These are phyloP conservation scores for Paedocypris sp. DNA, from an alignment of 2,113 vertebrate genomes.

Conservation along the genomic window DNA sequence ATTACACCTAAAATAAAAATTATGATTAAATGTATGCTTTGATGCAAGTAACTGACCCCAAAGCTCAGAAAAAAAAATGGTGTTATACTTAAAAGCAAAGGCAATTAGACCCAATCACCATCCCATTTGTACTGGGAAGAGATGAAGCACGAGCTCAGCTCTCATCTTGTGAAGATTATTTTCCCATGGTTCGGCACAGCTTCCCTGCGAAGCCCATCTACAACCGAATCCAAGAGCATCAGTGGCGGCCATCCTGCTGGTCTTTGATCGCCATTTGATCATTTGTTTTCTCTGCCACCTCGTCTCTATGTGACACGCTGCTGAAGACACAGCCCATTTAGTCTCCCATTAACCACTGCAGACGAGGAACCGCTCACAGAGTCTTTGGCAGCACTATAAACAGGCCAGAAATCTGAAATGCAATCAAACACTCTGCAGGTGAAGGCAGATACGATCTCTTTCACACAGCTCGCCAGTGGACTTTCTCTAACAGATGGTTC, in stretches of 20 bases:
- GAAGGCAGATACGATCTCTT: slow-evolving; percentile 20
- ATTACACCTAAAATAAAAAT: no score
- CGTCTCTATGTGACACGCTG: slow-evolving; percentile 25
- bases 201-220: slow-evolving; percentile 23
- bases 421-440: slow-evolving; percentile 39
- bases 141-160: slow-evolving; percentile 7
- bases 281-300: slow-evolving; percentile 40
- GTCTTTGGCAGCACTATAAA: slow-evolving; percentile 36
- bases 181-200: slow-evolving; percentile 24
- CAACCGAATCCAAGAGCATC: slow-evolving; percentile 30
- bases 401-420: slow-evolving; percentile 1
- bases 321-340: slow-evolving; percentile 24
- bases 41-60: no score
- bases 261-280: slow-evolving; percentile 29
- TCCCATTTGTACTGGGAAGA: slow-evolving; percentile 20
- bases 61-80: no score
- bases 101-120: slow-evolving; percentile 14
- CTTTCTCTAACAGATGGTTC: slow-evolving; percentile 15
- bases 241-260: slow-evolving; percentile 22
- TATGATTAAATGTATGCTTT: no score
- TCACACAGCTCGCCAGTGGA: not conserved
- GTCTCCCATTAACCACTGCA: slow-evolving; percentile 25
- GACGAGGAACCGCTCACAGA: slow-evolving; percentile 10
- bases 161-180: slow-evolving; percentile 15
- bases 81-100: not conserved